phyloP scores from a whole-genome alignment of 2,888 invertebrate genomes.

The Lobophora halterata region DNA sequence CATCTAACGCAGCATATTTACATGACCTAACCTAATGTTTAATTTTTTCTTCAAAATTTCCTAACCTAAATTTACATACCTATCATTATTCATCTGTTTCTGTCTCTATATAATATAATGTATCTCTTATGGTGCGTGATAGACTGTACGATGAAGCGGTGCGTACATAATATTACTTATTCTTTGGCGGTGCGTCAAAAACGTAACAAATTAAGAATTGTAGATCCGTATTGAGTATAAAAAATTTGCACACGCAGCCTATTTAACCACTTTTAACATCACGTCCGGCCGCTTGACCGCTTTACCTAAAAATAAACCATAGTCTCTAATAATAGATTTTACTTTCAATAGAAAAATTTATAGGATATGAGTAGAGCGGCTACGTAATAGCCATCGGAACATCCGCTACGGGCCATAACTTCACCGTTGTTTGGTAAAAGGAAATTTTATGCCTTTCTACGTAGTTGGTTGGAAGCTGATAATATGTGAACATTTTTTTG shows the following conservation, averaged over 20 bases:
- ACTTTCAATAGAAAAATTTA: slow-evolving; percentile 31
- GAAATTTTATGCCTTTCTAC: slow-evolving; percentile 14
- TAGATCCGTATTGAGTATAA: slow-evolving; percentile 2
- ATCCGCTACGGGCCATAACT: slow-evolving; percentile 34
- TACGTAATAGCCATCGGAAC: slow-evolving; percentile 26
- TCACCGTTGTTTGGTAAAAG: slow-evolving; percentile 19
- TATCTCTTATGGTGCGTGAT: no score
- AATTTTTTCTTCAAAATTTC: no score
- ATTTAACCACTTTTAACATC: slow-evolving; percentile 8
- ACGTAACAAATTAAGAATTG: not conserved
- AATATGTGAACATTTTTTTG: slow-evolving; percentile 1
- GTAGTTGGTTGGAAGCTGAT: slow-evolving; percentile 9
- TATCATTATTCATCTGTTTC: no score
- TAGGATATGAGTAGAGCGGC: slow-evolving; percentile 25
- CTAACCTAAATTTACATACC: no score
- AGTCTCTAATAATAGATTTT: slow-evolving; percentile 27
- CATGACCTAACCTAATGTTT: no score
- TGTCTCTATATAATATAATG: no score
- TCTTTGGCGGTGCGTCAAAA: not conserved
- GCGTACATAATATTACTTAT: no score
- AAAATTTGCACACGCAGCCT: slow-evolving; percentile 11
- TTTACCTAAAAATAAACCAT: slow-evolving; percentile 28
- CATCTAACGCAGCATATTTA: no score
- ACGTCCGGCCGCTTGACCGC: slow-evolving; percentile 28
- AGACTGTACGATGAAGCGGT: no score